Evolutionary conservation across 2,888 invertebrate species (phyloP).

Genomic region (Cephus sareptanus): DNA sequence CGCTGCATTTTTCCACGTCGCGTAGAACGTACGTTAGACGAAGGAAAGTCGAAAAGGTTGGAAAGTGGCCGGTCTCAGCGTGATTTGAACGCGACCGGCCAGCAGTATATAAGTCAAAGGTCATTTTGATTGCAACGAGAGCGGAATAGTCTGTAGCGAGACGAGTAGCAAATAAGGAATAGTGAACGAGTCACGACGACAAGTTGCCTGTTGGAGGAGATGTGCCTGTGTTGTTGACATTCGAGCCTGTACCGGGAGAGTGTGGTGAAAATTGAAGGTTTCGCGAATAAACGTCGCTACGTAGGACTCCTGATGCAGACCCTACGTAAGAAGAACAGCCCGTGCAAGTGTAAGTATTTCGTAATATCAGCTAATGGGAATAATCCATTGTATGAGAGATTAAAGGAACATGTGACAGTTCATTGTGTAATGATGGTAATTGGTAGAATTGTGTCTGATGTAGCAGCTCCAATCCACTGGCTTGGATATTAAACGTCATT

Average conservation of each 20-base stretch:
- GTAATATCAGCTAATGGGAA: conserved; percentile 7
- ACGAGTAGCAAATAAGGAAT: conserved; percentile 9
- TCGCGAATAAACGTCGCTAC: conserved; percentile 19
- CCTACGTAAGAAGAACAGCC: conserved; percentile 92
- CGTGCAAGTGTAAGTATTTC: conserved; percentile 88
- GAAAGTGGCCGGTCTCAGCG: too few relatives aligned
- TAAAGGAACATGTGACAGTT: too few relatives aligned
- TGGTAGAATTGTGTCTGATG: too few relatives aligned
- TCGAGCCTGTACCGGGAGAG: background rate
- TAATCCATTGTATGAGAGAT: too few relatives aligned
- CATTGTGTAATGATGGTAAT: too few relatives aligned
- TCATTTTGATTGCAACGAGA: background rate
- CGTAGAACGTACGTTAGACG: conserved; percentile 21
- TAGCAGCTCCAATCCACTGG: too few relatives aligned
- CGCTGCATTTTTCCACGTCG: conserved; percentile 52
- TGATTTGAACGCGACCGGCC: too few relatives aligned
- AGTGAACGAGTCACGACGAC: conserved; percentile 20
- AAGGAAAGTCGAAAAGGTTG: too few relatives aligned
- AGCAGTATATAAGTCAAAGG: background rate
- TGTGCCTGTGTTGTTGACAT: conserved; percentile 31
- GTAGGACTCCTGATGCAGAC: conserved; percentile 79
- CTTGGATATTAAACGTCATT: too few relatives aligned
- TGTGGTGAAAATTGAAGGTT: conserved; percentile 17
- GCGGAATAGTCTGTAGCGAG: background rate
- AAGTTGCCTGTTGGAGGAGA: conserved; percentile 20